Percentiles rank a stretch among this genome's conserved stretches.
Conservation (phyloP, 1,140 invertebrate genomes). For the Diabrotica undecimpunctata region DNA sequence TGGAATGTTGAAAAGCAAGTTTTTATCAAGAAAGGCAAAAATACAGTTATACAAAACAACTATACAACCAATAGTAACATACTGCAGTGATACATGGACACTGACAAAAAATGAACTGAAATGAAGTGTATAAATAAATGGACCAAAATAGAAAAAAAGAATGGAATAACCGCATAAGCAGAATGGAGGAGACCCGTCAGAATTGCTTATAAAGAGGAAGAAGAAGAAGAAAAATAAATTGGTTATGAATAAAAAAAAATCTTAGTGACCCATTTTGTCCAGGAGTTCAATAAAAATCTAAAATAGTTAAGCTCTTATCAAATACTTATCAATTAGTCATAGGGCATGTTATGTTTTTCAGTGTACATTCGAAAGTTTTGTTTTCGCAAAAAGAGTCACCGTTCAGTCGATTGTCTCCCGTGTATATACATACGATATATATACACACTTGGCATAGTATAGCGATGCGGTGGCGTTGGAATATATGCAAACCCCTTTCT, state of each 20-base stretch:
- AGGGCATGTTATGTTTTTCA: neutral
- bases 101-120: no score
- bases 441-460: constrained; percentile 10
- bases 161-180: no score
- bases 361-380: neutral
- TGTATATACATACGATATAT: constrained; percentile 3
- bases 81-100: no score
- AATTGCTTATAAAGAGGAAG: no score
- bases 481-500: constrained; percentile 46
- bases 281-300: neutral
- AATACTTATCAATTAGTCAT: neutral
- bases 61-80: no score
- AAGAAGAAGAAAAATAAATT: neutral
- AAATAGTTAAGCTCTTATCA: neutral
- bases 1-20: no score
- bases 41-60: no score
- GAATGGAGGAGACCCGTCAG: no score
- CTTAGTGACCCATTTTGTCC: neutral
- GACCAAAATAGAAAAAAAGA: no score
- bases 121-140: no score
- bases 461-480: constrained; percentile 10
- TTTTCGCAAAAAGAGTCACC: neutral
- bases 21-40: no score
- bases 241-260: neutral
- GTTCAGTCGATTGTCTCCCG: neutral